phyloP scores from a whole-genome alignment of 2,797 vertebrate species.

The Microtus obscurus region DNA sequence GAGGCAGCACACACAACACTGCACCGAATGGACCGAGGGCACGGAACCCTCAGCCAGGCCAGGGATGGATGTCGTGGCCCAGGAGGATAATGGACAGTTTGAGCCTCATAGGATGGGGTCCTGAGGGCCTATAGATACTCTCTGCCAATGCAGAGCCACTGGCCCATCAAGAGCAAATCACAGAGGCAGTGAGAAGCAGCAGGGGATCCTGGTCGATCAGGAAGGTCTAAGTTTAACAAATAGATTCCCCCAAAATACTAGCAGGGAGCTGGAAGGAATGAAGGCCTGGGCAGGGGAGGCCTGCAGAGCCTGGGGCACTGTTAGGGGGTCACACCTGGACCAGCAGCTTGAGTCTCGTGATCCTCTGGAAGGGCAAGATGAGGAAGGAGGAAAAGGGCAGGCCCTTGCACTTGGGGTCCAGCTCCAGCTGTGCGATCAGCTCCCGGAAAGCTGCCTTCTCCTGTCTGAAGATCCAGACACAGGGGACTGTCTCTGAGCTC shows the following conservation, averaged over 20 bases:
- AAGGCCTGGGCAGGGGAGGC: background rate
- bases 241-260: background rate
- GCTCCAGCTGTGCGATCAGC: conserved; percentile 92
- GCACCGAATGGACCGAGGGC: background rate
- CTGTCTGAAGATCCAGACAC: conserved; percentile 89
- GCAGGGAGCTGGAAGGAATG: background rate
- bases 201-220: background rate
- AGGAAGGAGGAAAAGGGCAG: conserved; percentile 97
- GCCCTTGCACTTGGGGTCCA: conserved; percentile 93
- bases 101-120: rapidly evolving
- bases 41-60: background rate
- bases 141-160: background rate
- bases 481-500: conserved; percentile 25
- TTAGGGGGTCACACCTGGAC: conserved; percentile 90
- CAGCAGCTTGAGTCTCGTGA: conserved; percentile 96
- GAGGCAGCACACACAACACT: background rate
- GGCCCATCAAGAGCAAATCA: too few relatives aligned
- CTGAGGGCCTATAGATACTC: background rate
- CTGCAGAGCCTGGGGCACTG: rapidly evolving
- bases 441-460: conserved; percentile 95
- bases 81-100: rapidly evolving
- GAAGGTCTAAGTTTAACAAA: background rate
- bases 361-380: conserved; percentile 98
- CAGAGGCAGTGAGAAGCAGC: background rate
- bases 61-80: background rate